phyloP scores from a whole-genome alignment of 2,113 vertebrate genomes.

The Balaenoptera acutorostrata region DNA sequence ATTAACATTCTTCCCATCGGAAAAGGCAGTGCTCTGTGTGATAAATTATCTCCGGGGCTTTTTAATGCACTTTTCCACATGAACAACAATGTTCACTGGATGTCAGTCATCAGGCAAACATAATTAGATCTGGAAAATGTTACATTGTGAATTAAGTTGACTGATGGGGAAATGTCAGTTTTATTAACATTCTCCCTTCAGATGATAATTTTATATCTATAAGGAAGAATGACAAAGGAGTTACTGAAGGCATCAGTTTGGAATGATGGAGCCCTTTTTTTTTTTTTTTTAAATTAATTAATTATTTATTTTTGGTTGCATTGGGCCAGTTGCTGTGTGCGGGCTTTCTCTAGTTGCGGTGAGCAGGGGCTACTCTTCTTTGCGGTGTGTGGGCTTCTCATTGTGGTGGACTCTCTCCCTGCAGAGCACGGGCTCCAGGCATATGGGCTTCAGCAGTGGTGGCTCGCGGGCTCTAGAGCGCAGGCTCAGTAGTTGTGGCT shows the following conservation, averaged over 20 bases:
- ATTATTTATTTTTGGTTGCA: too few species aligned
- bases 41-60: neutral
- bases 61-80: conserved; percentile 38
- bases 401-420: too few species aligned
- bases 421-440: too few species aligned
- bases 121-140: conserved; percentile 73
- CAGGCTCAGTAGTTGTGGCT: too few species aligned
- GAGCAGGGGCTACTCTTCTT: too few species aligned
- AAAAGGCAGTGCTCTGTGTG: neutral
- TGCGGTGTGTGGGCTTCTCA: too few species aligned
- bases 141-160: conserved; percentile 75
- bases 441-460: too few species aligned
- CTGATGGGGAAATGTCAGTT: conserved; percentile 76
- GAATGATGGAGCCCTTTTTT: conserved; percentile 55
- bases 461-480: accelerated
- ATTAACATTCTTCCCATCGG: accelerated
- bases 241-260: conserved; percentile 57
- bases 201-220: conserved; percentile 71
- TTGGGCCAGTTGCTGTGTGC: too few species aligned
- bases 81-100: neutral
- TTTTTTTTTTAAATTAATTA: accelerated
- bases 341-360: too few species aligned
- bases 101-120: conserved; percentile 68
- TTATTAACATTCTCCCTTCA: conserved; percentile 73
- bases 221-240: conserved; percentile 70